Evolutionary conservation across 2,113 vertebrate species (phyloP), one percentile per base, ranked within the genome.

Genomic region (Panthera tigris): DNA sequence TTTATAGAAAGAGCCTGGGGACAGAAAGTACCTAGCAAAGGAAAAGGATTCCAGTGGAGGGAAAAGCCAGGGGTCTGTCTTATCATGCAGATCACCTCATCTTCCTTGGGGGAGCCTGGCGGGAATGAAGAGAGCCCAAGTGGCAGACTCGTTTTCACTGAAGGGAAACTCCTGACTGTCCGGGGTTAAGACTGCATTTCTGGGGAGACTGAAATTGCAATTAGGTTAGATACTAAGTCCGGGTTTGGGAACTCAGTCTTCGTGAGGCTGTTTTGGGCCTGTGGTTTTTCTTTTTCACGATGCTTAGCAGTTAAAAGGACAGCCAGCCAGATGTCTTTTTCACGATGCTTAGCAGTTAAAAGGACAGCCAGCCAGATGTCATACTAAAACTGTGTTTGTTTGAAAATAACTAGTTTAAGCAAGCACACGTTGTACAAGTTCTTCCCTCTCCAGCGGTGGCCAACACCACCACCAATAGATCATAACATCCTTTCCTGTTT

Each of bases 391-490:
- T 33, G 52, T 57, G 10, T 86, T 89, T 94, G n/a, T 36, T 91
- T 95, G 93, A 94, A 97, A 95, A 76, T 63, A 65, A 65, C 57
- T 78, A 78, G 15, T 84, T 96, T 91, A 89, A 89, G 18, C 33
- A 90, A 84, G 71, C 57, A 10, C 10, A 29, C 3, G 3, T 78
- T 96, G 48, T 68, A 1, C 52, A 92, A 89, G n/a, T 66, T 41
- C 36, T 41, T 52, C 36, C 15, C 1, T 52, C n/a, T 29, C 33
- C 45, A 39, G 5, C 16, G 33, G 23, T 31, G 50, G 29, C 45
- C 41, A 39, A 21, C 27, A 33, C 71, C 16, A 68, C 23, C 82
- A 84, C 16, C 57, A 33, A 68, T 4, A 89, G 33, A 76, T 78
- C 5, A 48, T 15, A 63, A 15, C 52, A 29, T 41, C 12, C 14